These are phyloP conservation scores for Phymorhynchus buccinoides DNA, from an alignment of 1,140 invertebrate species.

Conservation along the genomic window DNA sequence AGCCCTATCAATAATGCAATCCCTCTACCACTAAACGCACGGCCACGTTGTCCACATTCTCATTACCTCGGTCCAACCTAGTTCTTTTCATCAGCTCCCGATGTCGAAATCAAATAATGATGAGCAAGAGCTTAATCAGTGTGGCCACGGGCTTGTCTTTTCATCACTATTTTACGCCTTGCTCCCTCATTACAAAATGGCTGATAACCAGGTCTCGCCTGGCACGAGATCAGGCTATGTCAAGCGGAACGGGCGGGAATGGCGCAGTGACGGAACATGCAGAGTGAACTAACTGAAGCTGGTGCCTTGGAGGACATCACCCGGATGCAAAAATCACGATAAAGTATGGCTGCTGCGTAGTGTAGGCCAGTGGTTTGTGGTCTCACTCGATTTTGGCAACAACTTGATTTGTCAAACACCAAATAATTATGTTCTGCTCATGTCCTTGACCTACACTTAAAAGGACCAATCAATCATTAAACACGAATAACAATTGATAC, in stretches of 20 bases:
- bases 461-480: too few species aligned
- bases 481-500: too few species aligned
- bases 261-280: not conserved
- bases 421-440: too few species aligned
- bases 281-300: too few species aligned
- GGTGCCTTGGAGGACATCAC: too few species aligned
- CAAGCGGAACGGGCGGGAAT: not conserved
- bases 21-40: not conserved
- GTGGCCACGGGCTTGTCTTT: conserved; percentile 10
- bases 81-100: conserved; percentile 24
- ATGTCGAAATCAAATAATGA: conserved; percentile 28
- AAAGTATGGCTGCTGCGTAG: too few species aligned
- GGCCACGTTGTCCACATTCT: conserved; percentile 15
- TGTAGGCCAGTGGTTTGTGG: too few species aligned
- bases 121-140: conserved; percentile 35
- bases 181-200: conserved; percentile 13
- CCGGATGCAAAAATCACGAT: too few species aligned
- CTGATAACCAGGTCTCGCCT: conserved; percentile 2
- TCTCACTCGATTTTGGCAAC: too few species aligned
- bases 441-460: too few species aligned
- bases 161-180: conserved; percentile 37
- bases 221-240: conserved; percentile 26
- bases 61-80: not conserved
- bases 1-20: conserved; percentile 25
- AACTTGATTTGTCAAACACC: too few species aligned